A percentile compares a stretch with the other conserved stretches of the same genome.
Evolutionary conservation across 2,888 invertebrate genomes (phyloP).

Genomic region (Pollenia angustigena): DNA sequence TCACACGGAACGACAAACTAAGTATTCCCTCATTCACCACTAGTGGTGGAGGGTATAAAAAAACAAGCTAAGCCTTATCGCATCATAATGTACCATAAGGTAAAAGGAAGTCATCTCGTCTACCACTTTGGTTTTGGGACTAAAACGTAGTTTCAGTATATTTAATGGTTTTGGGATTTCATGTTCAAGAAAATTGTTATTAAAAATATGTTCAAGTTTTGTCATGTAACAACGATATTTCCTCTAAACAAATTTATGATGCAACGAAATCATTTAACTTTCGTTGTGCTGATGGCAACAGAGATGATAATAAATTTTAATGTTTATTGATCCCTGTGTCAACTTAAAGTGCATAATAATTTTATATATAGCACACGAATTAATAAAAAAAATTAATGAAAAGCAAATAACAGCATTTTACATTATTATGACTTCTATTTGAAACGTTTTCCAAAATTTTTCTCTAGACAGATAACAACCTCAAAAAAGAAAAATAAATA

Average conservation of each 20-base stretch:
- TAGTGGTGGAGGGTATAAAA: too few species aligned
- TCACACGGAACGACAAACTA: too few species aligned
- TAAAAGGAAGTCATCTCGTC: conserved; percentile 45
- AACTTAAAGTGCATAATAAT: neutral
- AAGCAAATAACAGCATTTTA: too few species aligned
- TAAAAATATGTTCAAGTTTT: conserved; percentile 22
- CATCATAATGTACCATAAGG: neutral
- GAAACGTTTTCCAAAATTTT: too few species aligned
- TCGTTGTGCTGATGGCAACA: conserved; percentile 1
- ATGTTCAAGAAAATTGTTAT: conserved; percentile 60
- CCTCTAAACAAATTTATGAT: conserved; percentile 34
- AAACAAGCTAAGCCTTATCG: neutral
- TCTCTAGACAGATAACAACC: too few species aligned
- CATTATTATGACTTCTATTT: too few species aligned
- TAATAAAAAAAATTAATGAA: too few species aligned
- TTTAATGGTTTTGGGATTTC: conserved; percentile 65
- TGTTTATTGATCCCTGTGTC: conserved; percentile 36
- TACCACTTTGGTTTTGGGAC: conserved; percentile 44
- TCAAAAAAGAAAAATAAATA: too few species aligned
- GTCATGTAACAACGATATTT: conserved; percentile 21
- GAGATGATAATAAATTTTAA: conserved; percentile 17
- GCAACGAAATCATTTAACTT: conserved; percentile 10
- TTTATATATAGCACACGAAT: neutral
- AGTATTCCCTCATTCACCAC: too few species aligned
- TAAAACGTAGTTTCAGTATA: conserved; percentile 38